Percentiles rank a stretch among this genome's conserved stretches.
These are phyloP conservation scores for Chalcis sispes DNA, from an alignment of 2,888 invertebrate genomes.

Conservation along the genomic window DNA sequence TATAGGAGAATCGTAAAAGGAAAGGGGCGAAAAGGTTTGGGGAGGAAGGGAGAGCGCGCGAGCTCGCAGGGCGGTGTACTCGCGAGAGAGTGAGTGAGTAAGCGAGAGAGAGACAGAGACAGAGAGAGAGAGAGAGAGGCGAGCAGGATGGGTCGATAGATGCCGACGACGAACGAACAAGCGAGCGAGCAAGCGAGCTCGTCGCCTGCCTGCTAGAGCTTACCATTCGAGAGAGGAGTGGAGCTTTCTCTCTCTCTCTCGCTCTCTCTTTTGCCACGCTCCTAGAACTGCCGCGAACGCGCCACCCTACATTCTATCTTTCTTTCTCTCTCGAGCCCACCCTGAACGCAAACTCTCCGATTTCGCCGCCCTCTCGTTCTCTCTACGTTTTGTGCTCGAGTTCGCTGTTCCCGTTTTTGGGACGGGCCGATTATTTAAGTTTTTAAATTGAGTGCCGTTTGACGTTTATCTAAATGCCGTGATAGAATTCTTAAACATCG, in stretches of 20 bases:
- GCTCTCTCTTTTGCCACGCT: too few species aligned
- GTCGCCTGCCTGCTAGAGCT: slow-evolving; percentile 19
- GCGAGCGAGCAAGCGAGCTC: not conserved
- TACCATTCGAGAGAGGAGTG: too few species aligned
- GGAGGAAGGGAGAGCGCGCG: slow-evolving; percentile 19
- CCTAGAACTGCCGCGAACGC: too few species aligned
- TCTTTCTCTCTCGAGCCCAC: slow-evolving; percentile 4
- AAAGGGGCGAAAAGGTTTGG: not conserved
- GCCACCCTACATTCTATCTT: too few species aligned
- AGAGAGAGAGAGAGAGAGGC: slow-evolving; percentile 53
- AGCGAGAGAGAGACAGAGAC: slow-evolving; percentile 63
- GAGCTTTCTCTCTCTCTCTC: slow-evolving; percentile 7
- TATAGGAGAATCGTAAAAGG: slow-evolving; percentile 8
- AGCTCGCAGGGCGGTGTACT: slow-evolving; percentile 42
- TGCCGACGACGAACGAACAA: slow-evolving; percentile 63
- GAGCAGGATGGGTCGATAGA: slow-evolving; percentile 71
- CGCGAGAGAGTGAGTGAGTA: slow-evolving; percentile 46
- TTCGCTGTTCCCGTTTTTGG: too few species aligned
- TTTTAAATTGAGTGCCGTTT: too few species aligned
- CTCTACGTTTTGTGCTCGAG: not conserved
- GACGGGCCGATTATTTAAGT: too few species aligned
- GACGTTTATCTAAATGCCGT: too few species aligned
- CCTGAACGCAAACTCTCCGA: slow-evolving; percentile 6
- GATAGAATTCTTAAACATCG: too few species aligned
- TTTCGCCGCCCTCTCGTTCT: not conserved